Conservation (phyloP, 2,113 vertebrate species). For the Eulacestoma nigropectus region DNA sequence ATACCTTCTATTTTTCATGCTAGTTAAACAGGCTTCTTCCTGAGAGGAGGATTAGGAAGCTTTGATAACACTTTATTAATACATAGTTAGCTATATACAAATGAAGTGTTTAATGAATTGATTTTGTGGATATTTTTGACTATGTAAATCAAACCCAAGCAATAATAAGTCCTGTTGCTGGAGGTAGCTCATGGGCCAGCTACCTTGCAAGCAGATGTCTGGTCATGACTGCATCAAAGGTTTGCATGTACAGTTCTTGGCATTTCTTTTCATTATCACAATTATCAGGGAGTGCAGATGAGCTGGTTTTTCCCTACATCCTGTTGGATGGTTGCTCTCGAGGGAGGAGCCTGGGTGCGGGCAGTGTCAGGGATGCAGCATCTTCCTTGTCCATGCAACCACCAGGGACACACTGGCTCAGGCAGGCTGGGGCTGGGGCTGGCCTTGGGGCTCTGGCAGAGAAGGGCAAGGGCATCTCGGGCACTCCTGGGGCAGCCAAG, state of each 20-base stretch:
- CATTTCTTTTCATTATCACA: not conserved
- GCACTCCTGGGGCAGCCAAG: not conserved
- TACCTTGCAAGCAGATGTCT: not conserved
- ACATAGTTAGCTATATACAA: not conserved
- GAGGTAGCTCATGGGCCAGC: not conserved
- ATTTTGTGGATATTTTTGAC: not conserved
- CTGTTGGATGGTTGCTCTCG: not conserved
- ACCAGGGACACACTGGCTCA: not conserved
- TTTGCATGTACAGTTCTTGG: not conserved
- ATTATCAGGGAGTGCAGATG: not conserved
- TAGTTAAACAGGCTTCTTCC: not conserved
- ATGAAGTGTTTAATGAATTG: not conserved
- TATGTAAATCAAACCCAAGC: not conserved
- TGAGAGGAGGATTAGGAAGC: not conserved
- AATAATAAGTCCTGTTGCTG: not conserved
- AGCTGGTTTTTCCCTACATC: not conserved
- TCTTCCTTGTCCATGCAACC: not conserved
- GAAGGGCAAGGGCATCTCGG: not conserved
- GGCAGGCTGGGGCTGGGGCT: not conserved
- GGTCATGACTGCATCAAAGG: not conserved
- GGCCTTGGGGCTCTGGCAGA: accelerated
- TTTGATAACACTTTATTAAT: not conserved
- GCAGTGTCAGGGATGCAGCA: not conserved
- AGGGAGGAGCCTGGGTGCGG: not conserved
- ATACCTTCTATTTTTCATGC: not conserved